Evolutionary conservation across 2,797 vertebrate genomes (phyloP).

Genomic region (Amazonetta brasiliensis): DNA sequence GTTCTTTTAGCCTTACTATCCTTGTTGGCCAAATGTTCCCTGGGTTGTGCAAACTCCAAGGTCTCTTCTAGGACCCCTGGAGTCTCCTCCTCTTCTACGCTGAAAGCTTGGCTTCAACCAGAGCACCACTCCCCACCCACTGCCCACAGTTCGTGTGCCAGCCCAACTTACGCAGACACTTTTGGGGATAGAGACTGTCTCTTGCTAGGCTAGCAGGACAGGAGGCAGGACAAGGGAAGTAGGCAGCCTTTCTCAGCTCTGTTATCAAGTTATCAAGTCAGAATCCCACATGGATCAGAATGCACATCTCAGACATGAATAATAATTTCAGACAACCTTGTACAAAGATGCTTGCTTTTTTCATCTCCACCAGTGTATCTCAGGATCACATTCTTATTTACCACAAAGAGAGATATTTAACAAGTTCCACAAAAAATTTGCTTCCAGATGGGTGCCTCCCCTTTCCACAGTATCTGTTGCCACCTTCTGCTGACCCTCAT

Average conservation of each 20-base stretch:
- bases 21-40: background rate
- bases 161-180: background rate
- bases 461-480: background rate
- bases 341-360: background rate
- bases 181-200: background rate
- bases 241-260: background rate
- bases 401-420: background rate
- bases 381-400: background rate
- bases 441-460: background rate
- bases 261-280: background rate
- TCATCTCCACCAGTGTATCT: background rate
- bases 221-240: background rate
- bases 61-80: background rate
- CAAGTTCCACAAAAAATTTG: background rate
- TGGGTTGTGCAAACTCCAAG: background rate
- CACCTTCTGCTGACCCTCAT: background rate
- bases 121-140: too few relatives aligned
- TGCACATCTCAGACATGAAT: background rate
- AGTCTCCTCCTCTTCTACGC: background rate
- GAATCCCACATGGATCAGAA: background rate
- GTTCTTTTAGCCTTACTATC: background rate
- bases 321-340: background rate
- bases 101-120: too few relatives aligned
- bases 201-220: too few relatives aligned
- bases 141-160: background rate